A percentile compares a stretch with the other conserved stretches of the same genome.
phyloP scores from a whole-genome alignment of 2,113 vertebrate genomes.

The Uropsilus gracilis region DNA sequence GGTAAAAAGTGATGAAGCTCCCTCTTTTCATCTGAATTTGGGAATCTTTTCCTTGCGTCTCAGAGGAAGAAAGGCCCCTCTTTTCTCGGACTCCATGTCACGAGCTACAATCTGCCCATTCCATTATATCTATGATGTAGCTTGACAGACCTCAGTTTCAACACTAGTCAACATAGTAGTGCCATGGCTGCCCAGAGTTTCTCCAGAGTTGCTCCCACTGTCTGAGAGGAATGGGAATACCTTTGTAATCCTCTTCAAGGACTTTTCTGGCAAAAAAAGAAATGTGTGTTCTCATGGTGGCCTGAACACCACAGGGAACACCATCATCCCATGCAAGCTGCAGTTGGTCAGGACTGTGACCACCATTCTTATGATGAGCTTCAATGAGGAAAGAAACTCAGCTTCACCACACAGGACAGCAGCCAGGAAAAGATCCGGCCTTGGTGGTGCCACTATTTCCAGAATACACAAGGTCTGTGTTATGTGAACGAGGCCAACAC shows the following conservation, averaged over 20 bases:
- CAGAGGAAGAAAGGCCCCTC: background rate
- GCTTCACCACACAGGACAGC: constrained; percentile 98
- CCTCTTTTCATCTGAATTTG: background rate
- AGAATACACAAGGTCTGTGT: constrained; percentile 98
- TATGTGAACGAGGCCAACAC: constrained; percentile 93
- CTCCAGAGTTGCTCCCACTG: constrained; percentile 74
- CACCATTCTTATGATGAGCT: constrained; percentile 99
- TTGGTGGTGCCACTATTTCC: constrained; percentile 98
- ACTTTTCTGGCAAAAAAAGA: constrained; percentile 96
- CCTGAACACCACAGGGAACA: constrained; percentile 97
- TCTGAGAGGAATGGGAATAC: constrained; percentile 91
- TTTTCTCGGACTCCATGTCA: background rate
- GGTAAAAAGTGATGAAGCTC: background rate
- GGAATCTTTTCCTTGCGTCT: background rate
- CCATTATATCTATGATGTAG: background rate
- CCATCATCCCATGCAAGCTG: constrained; percentile 98
- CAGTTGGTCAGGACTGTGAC: constrained; percentile 99
- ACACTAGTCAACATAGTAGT: background rate
- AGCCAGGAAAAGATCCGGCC: constrained; percentile 99
- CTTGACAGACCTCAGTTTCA: background rate
- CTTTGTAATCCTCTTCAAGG: constrained; percentile 92
- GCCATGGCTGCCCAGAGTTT: constrained; percentile 66
- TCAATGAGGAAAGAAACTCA: constrained; percentile 99
- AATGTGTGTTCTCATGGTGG: constrained; percentile 99
- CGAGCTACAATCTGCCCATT: background rate